These are phyloP conservation scores for Characodon lateralis DNA, from an alignment of 2,797 vertebrate genomes.

Conservation along the genomic window DNA sequence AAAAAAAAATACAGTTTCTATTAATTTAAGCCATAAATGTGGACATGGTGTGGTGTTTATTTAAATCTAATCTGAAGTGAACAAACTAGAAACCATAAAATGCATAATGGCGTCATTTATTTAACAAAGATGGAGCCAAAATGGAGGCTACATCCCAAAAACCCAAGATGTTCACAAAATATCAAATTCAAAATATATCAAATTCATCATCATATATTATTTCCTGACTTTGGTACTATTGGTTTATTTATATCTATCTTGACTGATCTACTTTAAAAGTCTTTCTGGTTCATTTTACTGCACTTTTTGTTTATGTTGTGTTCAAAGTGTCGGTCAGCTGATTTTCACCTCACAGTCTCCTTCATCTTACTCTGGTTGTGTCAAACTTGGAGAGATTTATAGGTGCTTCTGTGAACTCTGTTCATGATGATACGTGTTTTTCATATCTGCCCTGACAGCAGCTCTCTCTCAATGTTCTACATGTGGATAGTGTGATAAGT, in stretches of 20 bases:
- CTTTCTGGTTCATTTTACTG: not conserved
- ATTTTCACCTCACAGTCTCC: not conserved
- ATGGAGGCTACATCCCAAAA: not conserved
- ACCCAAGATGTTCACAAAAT: no score
- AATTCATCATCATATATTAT: no score
- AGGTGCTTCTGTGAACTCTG: constrained; percentile 1
- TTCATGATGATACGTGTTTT: constrained; percentile 8
- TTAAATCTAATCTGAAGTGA: not conserved
- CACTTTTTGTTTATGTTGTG: not conserved
- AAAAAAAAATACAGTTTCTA: not conserved
- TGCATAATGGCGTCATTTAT: no score
- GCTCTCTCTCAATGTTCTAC: not conserved
- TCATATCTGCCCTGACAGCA: constrained; percentile 7
- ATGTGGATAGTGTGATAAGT: not conserved
- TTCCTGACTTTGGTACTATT: no score
- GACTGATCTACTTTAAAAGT: not conserved
- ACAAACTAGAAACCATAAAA: not conserved
- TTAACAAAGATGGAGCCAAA: not conserved
- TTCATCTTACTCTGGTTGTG: constrained; percentile 9
- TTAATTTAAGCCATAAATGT: not conserved
- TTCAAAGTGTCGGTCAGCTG: not conserved
- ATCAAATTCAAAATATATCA: no score
- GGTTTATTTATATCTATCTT: not conserved
- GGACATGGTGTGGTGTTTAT: not conserved
- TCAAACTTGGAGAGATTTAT: constrained; percentile 12